Base-by-base conservation (phyloP, 2,113 vertebrate genomes). In the Labeo catla region DNA sequence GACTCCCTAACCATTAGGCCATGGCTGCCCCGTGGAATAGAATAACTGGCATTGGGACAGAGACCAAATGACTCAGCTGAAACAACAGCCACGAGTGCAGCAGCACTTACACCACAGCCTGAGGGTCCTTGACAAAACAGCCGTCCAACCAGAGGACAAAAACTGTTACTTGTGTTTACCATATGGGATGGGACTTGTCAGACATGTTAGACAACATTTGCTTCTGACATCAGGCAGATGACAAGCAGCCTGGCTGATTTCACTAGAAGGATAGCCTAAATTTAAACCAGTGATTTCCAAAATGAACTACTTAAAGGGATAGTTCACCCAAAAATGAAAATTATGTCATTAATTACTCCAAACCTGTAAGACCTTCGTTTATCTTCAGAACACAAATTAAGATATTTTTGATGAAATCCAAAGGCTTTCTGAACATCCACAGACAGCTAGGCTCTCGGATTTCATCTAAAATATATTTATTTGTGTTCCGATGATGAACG, bases 11-110 rank as follows among this genome's bases (percentile, higher is more conserved):
- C n/a, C n/a, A n/a, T n/a, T n/a, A n/a, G n/a, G n/a, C n/a, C n/a
- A n/a, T n/a, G n/a, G n/a, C n/a, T n/a, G n/a, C n/a, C n/a, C n/a
- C n/a, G n/a, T n/a, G n/a, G n/a, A n/a, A n/a, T n/a, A n/a, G 34
- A 68, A 34, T 12, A 77, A 34, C 23, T 84, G 73, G 23, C 45
- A 66, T n/a, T 8, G 21, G 50, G 74, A 78, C 84, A 77, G 23
- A 68, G 21, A 21, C 47, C 7, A 68, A 63, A 78, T 39, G 61
- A 85, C 76, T 77, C 72, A 23, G 72, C 43, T 76, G 59, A 84
- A 57, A 80, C 9, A 61, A 13, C 12, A 19, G 68, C 28, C 54
- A 47, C 47, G 36, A 36, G 2, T 39, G 34, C 34, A 52, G 19
- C n/a, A 39, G 2, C 4, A 50, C 12, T 50, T 57, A 39, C 83